Conservation (phyloP, 2,888 invertebrate species). For the Lithophane ornitopus region DNA sequence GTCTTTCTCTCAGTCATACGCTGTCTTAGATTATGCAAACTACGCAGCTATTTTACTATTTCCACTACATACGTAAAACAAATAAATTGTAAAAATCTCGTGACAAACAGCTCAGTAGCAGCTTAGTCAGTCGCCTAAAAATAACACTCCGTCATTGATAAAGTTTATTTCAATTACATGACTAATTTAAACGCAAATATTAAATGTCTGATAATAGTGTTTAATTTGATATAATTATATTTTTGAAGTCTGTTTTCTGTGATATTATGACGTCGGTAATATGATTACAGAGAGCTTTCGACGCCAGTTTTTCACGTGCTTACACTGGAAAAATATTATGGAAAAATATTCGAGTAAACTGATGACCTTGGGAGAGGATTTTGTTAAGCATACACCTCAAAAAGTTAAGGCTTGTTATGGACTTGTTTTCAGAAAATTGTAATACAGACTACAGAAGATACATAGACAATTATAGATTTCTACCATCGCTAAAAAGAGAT, state of each 20-base stretch:
- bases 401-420: not conserved
- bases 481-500: too few relatives aligned
- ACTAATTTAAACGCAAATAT: slow-evolving; percentile 52
- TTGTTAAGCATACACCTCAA: not conserved
- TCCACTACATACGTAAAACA: not conserved
- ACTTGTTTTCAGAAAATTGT: too few relatives aligned
- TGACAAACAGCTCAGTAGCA: not conserved
- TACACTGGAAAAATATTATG: not conserved
- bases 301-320: not conserved
- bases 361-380: not conserved
- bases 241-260: slow-evolving; percentile 14
- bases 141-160: slow-evolving; percentile 43
- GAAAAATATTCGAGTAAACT: not conserved
- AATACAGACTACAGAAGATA: not conserved
- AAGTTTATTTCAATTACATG: slow-evolving; percentile 43
- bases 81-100: slow-evolving; percentile 25
- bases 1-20: slow-evolving; percentile 2
- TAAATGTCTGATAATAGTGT: slow-evolving; percentile 30
- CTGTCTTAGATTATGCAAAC: not conserved
- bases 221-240: slow-evolving; percentile 33
- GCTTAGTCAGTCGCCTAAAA: slow-evolving; percentile 30
- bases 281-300: not conserved
- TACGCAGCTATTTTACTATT: slow-evolving; percentile 11
- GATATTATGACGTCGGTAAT: slow-evolving; percentile 13
- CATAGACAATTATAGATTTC: not conserved